Evolutionary conservation across 2,113 vertebrate genomes (phyloP).

Genomic region (Salvator merianae): DNA sequence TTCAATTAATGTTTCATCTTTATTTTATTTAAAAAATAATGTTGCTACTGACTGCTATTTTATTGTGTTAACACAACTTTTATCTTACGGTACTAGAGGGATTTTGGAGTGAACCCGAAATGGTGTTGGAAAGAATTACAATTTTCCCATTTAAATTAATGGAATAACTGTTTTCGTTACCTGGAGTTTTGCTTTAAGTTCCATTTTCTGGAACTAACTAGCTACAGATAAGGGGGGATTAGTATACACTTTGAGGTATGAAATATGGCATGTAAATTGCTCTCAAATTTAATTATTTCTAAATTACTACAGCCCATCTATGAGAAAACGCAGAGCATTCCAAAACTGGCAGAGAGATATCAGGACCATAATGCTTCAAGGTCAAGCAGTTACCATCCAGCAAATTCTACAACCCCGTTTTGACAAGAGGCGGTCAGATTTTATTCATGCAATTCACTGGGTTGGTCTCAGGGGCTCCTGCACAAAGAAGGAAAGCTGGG

Average conservation of each 20-base stretch:
- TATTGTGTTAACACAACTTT: no score
- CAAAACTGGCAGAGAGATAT: background rate
- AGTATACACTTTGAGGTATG: background rate
- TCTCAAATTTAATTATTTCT: background rate
- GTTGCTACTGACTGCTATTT: no score
- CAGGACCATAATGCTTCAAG: background rate
- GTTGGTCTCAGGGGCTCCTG: background rate
- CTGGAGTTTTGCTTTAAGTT: no score
- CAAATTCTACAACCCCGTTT: background rate
- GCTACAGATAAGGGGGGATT: background rate
- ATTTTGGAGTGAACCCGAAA: no score
- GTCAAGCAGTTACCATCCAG: background rate
- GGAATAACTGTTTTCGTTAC: no score
- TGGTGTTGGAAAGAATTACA: no score
- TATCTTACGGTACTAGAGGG: no score
- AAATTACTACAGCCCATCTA: background rate
- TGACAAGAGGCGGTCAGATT: no score
- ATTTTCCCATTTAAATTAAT: no score
- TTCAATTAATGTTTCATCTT: no score
- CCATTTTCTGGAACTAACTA: background rate
- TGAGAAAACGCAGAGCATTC: background rate
- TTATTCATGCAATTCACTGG: background rate
- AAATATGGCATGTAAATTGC: background rate
- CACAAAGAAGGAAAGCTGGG: no score
- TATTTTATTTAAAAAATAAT: no score